Evolutionary conservation across 2,797 vertebrate species (phyloP), one percentile per base, ranked within the genome.

Genomic region (Scarus forsteni): DNA sequence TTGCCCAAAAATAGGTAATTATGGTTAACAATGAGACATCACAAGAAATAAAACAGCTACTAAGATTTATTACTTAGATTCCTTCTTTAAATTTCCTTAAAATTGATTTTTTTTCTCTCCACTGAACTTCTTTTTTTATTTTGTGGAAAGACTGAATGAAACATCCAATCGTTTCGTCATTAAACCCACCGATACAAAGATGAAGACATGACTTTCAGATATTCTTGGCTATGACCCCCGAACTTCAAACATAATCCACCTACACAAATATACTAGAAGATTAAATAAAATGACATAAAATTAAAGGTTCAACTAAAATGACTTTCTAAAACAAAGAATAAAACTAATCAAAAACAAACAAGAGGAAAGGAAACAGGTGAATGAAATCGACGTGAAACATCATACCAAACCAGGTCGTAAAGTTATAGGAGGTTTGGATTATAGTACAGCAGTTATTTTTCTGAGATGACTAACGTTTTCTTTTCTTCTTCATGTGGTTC

Each of bases 1-100:
- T 99, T 99, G 97, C 98, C 97, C 92, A 98, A 99, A 99, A 99
- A 98, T 96, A 98, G 96, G 97, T 94, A 95, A 96, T 96, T 75
- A 96, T 95, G 96, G 94, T 96, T 95, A 97, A 98, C 94, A 94
- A 95, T 96, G 95, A 95, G 95, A 98, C 92, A 46, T 94, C 96
- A 96, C 96, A 91, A 94, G 93, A 92, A 93, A 95, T 94, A 95
- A 96, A 96, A 96, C 94, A 85, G 89, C 92, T 93, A 96, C 95
- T 93, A 93, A 90, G 93, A 94, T 95, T 89, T 94, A 96, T 92
- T 94, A 93, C 93, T 95, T 89, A 92, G 92, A 93, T 93, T 94
- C 91, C 88, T 86, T 92, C 94, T 90, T 92, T 88, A 74, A 85
- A 91, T 93, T 87, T 89, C 85, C 73, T 91, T 86, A 73, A 66